A percentile compares a stretch with the other conserved stretches of the same genome.
Evolutionary conservation across 2,797 vertebrate genomes (phyloP).

Genomic region (Euphonia xanthogaster): DNA sequence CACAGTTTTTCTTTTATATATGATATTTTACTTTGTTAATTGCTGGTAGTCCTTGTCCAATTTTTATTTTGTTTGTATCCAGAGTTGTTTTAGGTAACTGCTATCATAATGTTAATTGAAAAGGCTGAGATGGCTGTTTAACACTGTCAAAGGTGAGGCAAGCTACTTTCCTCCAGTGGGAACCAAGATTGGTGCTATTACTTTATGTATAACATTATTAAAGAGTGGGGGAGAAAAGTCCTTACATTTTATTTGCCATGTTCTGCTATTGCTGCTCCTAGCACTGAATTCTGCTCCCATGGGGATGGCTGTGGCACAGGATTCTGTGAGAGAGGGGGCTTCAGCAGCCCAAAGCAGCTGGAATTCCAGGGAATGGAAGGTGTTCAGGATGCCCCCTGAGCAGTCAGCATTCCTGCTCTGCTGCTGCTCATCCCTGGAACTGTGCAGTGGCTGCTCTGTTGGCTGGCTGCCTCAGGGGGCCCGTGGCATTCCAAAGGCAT

Average conservation of each 20-base stretch:
- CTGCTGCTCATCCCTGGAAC: neutral
- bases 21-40: neutral
- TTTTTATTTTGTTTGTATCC: neutral
- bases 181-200: neutral
- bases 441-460: fast-evolving
- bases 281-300: fast-evolving
- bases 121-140: neutral
- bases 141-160: neutral
- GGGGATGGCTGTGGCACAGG: neutral
- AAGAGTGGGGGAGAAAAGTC: fast-evolving
- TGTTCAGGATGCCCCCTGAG: neutral
- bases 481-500: fast-evolving
- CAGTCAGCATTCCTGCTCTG: neutral
- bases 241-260: neutral
- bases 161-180: neutral
- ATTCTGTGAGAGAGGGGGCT: neutral
- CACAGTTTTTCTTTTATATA: neutral
- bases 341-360: neutral
- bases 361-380: neutral
- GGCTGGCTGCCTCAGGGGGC: neutral
- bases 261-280: neutral
- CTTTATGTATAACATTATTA: neutral
- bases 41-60: neutral
- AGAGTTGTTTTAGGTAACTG: neutral
- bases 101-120: neutral